Percentiles rank a stretch among this genome's conserved stretches.
phyloP scores from a whole-genome alignment of 30 jellyfish, hydroid and myxozoan species.

The Chironex yamaguchii region DNA sequence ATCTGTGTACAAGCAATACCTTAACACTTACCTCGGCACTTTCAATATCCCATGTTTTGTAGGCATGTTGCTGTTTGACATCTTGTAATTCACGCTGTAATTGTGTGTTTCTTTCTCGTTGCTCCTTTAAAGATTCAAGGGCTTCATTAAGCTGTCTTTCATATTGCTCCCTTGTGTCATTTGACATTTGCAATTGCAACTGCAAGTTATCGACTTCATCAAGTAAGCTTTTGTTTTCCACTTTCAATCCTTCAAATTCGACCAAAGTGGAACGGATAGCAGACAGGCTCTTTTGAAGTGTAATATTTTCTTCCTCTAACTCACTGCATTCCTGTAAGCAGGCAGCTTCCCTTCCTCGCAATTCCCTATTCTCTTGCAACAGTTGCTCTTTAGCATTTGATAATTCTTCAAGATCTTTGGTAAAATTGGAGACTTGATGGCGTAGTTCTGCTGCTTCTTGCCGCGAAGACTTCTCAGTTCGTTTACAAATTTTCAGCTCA shows the following conservation, averaged over 20 bases:
- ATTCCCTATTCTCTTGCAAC: constrained; percentile 65
- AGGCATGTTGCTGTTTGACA: constrained; percentile 80
- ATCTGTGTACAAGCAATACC: no score
- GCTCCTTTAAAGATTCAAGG: constrained; percentile 86
- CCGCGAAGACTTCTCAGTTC: constrained; percentile 59
- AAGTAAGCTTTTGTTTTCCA: constrained; percentile 85
- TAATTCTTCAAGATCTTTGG: constrained; percentile 63
- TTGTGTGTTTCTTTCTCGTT: constrained; percentile 82
- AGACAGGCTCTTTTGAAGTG: constrained; percentile 80
- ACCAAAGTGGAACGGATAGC: constrained; percentile 82
- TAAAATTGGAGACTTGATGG: constrained; percentile 60
- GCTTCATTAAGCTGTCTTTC: constrained; percentile 93
- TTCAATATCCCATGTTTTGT: constrained; percentile 82
- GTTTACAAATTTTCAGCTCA: constrained; percentile 67
- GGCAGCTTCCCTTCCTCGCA: constrained; percentile 58
- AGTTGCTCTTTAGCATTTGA: constrained; percentile 68
- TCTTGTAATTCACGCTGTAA: constrained; percentile 88
- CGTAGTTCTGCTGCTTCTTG: constrained; percentile 72
- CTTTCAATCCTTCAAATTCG: constrained; percentile 95
- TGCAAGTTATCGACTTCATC: constrained; percentile 95
- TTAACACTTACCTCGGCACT: constrained; percentile 62
- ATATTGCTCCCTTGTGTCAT: constrained; percentile 81
- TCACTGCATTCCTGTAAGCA: constrained; percentile 81
- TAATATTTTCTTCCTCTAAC: constrained; percentile 90
- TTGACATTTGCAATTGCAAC: constrained; percentile 88